Percentiles rank a stretch among this genome's conserved stretches.
Evolutionary conservation across 2,797 vertebrate species (phyloP).

Genomic region (Phalanger gymnotis): DNA sequence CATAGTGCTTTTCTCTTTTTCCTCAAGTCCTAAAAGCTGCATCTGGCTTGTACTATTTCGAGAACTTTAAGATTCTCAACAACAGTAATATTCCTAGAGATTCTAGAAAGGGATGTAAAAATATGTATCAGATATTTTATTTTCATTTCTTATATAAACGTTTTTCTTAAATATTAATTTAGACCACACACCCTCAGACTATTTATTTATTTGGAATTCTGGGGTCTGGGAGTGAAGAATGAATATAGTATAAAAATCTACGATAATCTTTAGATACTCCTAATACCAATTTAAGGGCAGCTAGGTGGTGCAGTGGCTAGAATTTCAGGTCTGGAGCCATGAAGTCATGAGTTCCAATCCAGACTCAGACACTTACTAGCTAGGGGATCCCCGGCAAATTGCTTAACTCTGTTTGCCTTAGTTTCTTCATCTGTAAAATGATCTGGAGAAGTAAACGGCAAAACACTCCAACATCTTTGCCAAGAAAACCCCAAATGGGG

Average conservation of each 20-base stretch:
- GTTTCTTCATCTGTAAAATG: not conserved
- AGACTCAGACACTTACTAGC: not conserved
- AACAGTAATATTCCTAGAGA: not conserved
- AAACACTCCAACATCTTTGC: not conserved
- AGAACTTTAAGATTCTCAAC: conserved; percentile 22
- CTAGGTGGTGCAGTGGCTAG: not conserved
- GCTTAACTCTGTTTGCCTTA: too few relatives aligned
- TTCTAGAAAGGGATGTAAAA: conserved; percentile 23
- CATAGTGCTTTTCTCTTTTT: not conserved
- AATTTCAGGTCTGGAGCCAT: not conserved
- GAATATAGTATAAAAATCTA: not conserved
- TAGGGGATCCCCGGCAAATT: too few relatives aligned
- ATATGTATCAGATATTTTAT: not conserved
- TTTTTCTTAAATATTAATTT: conserved; percentile 17
- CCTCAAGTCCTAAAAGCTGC: not conserved
- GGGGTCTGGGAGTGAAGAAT: not conserved
- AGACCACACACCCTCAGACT: not conserved
- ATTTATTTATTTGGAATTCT: not conserved
- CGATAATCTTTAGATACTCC: not conserved
- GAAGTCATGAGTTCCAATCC: not conserved
- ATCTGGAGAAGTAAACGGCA: not conserved
- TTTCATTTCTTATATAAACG: conserved; percentile 9
- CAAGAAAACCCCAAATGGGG: not conserved
- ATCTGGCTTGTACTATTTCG: conserved; percentile 4
- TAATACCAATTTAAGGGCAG: not conserved